Evolutionary conservation across 2,888 invertebrate genomes (phyloP).

Genomic region (Aspidiotus destructor): DNA sequence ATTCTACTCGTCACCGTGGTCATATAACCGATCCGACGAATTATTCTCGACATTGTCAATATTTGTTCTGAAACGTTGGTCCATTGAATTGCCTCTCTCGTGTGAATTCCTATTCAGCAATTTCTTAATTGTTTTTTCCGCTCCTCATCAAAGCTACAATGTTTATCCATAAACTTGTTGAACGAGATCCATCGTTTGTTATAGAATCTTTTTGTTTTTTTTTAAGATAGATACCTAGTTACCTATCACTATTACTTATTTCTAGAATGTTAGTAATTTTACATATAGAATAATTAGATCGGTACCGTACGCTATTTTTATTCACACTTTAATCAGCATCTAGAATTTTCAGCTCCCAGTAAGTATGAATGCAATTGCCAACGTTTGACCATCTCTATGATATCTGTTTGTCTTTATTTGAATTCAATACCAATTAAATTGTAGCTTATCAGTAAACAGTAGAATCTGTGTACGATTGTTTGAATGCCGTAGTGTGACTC

Average conservation of each 20-base stretch:
- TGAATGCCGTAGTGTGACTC: conserved; percentile 5
- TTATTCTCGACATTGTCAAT: too few relatives aligned
- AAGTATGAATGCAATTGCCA: background rate
- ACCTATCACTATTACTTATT: background rate
- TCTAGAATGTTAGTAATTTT: background rate
- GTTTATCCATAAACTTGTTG: too few relatives aligned
- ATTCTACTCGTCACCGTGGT: too few relatives aligned
- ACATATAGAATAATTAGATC: background rate
- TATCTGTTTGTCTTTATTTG: conserved; percentile 27
- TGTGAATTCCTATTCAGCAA: too few relatives aligned
- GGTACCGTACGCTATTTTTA: background rate
- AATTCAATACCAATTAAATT: too few relatives aligned
- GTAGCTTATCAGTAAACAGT: conserved; percentile 1
- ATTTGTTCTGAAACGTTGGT: too few relatives aligned
- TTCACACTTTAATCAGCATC: background rate
- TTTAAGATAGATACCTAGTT: background rate
- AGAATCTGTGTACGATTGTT: too few relatives aligned
- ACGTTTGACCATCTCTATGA: background rate
- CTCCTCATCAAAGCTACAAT: too few relatives aligned
- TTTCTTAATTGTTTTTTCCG: too few relatives aligned
- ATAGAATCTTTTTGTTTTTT: background rate
- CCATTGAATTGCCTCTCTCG: too few relatives aligned
- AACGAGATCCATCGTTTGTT: conserved; percentile 8
- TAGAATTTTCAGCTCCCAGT: background rate
- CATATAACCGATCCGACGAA: too few relatives aligned